A percentile compares a stretch with the other conserved stretches of the same genome.
Evolutionary conservation across 2,797 vertebrate species (phyloP).

Genomic region (Hypotaenidia philippensis): DNA sequence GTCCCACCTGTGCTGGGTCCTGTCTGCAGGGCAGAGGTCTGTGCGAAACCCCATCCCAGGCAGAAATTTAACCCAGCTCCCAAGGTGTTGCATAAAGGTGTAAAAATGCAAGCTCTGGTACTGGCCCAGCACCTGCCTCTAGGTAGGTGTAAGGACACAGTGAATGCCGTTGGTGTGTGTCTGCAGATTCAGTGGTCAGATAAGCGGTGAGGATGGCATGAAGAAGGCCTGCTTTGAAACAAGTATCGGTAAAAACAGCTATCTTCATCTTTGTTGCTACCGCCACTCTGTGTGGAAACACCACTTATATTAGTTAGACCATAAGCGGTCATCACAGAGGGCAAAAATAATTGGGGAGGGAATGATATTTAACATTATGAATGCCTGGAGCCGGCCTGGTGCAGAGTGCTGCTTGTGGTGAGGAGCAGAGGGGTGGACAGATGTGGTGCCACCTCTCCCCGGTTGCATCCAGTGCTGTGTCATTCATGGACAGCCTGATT

Average conservation of each 20-base stretch:
- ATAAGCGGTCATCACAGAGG: not conserved
- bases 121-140: constrained; percentile 20
- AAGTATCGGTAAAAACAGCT: not conserved
- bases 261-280: not conserved
- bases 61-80: constrained; percentile 12
- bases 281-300: not conserved
- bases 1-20: not conserved
- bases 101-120: constrained; percentile 20
- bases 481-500: too few species aligned
- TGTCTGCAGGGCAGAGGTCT: not conserved
- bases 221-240: constrained; percentile 6
- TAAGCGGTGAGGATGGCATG: constrained; percentile 25
- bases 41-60: not conserved
- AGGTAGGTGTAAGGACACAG: constrained; percentile 16
- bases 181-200: constrained; percentile 47
- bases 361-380: not conserved
- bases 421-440: too few species aligned
- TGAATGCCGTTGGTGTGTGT: not conserved
- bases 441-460: too few species aligned
- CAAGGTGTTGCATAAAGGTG: constrained; percentile 14
- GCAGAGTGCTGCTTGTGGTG: too few species aligned
- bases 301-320: not conserved
- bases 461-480: too few species aligned
- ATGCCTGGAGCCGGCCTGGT: not conserved
- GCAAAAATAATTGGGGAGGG: constrained; percentile 2